These are phyloP conservation scores for Plusia festucae DNA, from an alignment of 2,888 invertebrate genomes.

Conservation along the genomic window DNA sequence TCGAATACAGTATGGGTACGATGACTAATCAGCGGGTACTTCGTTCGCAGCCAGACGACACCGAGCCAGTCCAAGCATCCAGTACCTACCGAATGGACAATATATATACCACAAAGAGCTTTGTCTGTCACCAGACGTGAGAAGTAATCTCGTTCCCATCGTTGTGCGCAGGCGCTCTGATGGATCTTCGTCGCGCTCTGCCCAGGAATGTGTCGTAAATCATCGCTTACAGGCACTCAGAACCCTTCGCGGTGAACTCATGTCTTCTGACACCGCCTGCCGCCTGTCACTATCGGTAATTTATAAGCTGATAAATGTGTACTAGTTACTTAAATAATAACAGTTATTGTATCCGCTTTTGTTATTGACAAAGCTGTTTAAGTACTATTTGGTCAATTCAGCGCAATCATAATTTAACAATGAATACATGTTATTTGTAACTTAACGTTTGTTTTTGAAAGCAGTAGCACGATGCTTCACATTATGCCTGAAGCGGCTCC, in stretches of 20 bases:
- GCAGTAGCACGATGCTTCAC: neutral
- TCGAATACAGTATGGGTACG: conserved; percentile 34
- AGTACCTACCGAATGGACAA: neutral
- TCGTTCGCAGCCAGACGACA: conserved; percentile 48
- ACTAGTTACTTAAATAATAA: conserved; percentile 39
- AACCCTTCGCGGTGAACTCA: conserved; percentile 43
- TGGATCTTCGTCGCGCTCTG: conserved; percentile 67
- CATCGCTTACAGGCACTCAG: conserved; percentile 66
- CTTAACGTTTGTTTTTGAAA: neutral
- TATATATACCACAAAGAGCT: conserved; percentile 66
- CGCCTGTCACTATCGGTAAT: conserved; percentile 57
- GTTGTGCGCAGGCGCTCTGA: conserved; percentile 68
- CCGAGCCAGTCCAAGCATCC: conserved; percentile 67
- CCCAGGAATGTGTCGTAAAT: conserved; percentile 85
- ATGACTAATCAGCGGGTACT: conserved; percentile 62
- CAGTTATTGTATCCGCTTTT: conserved; percentile 7
- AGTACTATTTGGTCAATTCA: neutral
- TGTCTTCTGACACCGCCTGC: conserved; percentile 51
- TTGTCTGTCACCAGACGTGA: conserved; percentile 77
- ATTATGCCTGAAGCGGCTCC: conserved; percentile 2
- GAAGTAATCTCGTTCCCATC: conserved; percentile 82
- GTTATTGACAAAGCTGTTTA: neutral
- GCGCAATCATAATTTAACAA: neutral
- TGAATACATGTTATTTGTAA: neutral
- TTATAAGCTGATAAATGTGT: conserved; percentile 58